A percentile compares a stretch with the other conserved stretches of the same genome.
These are phyloP conservation scores for Spialia ferax DNA, from an alignment of 2,888 invertebrate species.

Conservation along the genomic window DNA sequence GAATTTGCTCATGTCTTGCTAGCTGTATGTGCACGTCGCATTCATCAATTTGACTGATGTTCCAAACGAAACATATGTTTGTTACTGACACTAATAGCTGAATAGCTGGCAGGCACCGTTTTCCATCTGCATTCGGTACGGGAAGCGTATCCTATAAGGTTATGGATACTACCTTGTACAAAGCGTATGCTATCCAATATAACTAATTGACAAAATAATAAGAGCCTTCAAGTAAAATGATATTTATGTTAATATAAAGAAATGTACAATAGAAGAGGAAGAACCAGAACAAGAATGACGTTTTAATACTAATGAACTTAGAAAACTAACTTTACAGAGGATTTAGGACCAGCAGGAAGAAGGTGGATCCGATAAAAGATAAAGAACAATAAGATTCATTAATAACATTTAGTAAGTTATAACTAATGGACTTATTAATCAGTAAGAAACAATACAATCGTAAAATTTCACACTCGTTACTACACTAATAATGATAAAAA, in stretches of 20 bases:
- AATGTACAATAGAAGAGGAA: neutral
- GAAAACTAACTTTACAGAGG: no score
- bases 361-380: no score
- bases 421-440: neutral
- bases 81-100: slow-evolving; percentile 36
- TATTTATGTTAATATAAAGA: no score
- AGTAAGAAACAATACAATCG: neutral
- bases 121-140: slow-evolving; percentile 15
- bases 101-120: slow-evolving; percentile 25
- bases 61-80: slow-evolving; percentile 25
- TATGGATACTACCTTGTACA: neutral
- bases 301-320: no score
- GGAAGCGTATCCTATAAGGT: slow-evolving; percentile 18
- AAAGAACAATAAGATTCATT: no score
- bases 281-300: neutral
- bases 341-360: no score
- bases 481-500: neutral
- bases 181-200: neutral
- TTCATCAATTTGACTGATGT: slow-evolving; percentile 39
- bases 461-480: neutral
- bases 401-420: no score
- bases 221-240: no score
- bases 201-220: neutral
- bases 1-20: neutral
- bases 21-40: neutral